Conservation (phyloP, 2,888 invertebrate species). For the Drosophila recens region DNA sequence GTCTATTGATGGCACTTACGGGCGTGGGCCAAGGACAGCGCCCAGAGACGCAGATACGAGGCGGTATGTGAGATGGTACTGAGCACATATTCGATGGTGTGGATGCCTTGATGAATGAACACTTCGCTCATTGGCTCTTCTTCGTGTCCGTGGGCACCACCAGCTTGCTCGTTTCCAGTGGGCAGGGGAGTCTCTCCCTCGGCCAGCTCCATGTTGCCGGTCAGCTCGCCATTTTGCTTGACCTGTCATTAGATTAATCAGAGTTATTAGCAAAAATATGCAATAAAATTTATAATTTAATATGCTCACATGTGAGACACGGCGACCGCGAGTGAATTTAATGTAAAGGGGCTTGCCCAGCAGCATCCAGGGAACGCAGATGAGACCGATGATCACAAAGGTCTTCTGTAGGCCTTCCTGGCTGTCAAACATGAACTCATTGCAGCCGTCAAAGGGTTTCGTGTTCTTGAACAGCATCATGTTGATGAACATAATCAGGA, state of each 20-base stretch:
- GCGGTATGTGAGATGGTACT: conserved; percentile 98
- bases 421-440: conserved; percentile 89
- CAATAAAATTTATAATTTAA: neutral
- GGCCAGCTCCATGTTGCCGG: conserved; percentile 89
- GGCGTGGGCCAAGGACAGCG: conserved; percentile 96
- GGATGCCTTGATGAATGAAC: conserved; percentile 96
- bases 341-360: conserved; percentile 95
- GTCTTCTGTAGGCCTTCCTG: conserved; percentile 91
- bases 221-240: conserved; percentile 88
- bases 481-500: conserved; percentile 92
- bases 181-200: conserved; percentile 82
- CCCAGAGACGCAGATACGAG: conserved; percentile 98
- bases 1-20: conserved; percentile 87
- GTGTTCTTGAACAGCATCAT: conserved; percentile 90
- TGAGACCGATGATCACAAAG: conserved; percentile 92
- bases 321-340: conserved; percentile 77
- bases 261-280: neutral
- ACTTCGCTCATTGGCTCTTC: conserved; percentile 92
- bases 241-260: conserved; percentile 44
- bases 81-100: conserved; percentile 98
- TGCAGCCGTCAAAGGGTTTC: conserved; percentile 85
- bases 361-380: conserved; percentile 97
- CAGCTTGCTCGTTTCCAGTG: conserved; percentile 64
- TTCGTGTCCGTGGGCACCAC: conserved; percentile 83
- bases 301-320: conserved; percentile 66